phyloP scores from a whole-genome alignment of 2,888 invertebrate genomes.

The Maniola hyperantus region DNA sequence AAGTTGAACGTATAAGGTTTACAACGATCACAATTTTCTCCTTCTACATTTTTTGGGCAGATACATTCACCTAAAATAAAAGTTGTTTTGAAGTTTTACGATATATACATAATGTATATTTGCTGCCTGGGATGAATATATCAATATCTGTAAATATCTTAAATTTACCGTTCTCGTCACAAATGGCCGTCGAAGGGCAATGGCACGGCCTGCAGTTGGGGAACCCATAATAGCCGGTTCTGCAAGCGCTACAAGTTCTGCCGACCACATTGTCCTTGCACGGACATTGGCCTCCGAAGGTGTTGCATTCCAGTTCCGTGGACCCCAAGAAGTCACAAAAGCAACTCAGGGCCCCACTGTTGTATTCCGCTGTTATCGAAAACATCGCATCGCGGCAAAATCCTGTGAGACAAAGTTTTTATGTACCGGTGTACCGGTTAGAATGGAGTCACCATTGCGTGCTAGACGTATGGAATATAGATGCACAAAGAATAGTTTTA shows the following conservation, averaged over 20 bases:
- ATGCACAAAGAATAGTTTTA: too few species aligned
- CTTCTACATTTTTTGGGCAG: constrained; percentile 95
- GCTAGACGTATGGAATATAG: too few species aligned
- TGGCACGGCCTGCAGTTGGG: constrained; percentile 96
- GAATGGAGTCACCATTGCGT: too few species aligned
- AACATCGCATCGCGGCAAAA: constrained; percentile 96
- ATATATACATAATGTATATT: not conserved
- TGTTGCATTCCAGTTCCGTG: constrained; percentile 91
- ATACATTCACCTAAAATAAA: constrained; percentile 87
- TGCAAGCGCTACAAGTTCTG: constrained; percentile 90
- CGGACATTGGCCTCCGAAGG: constrained; percentile 97
- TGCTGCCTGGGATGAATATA: not conserved
- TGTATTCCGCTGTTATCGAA: constrained; percentile 96
- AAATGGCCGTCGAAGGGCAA: constrained; percentile 92
- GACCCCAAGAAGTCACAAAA: constrained; percentile 95
- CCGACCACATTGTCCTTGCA: constrained; percentile 97
- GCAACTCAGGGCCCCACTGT: constrained; percentile 95
- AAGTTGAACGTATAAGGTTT: constrained; percentile 94
- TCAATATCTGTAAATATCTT: not conserved
- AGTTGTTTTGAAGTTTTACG: not conserved
- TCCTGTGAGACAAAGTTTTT: constrained; percentile 63
- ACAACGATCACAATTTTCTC: constrained; percentile 94
- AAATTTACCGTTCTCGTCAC: constrained; percentile 84
- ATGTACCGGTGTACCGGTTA: too few species aligned
- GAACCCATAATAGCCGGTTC: constrained; percentile 97